Evolutionary conservation across 2,888 invertebrate species (phyloP).

Genomic region (Augochlorella aurata): DNA sequence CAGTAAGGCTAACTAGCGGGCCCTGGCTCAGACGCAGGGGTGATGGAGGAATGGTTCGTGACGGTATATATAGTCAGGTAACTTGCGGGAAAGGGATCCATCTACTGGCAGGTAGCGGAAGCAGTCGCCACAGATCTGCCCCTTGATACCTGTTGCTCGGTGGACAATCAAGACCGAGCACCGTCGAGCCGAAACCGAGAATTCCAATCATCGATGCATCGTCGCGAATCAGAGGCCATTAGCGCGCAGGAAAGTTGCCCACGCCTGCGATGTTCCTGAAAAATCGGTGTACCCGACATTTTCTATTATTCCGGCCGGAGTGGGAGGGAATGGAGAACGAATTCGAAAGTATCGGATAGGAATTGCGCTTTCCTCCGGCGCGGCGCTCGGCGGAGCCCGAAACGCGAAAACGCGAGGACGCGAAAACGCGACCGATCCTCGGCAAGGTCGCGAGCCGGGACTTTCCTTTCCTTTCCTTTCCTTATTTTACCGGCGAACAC

Average conservation of each 20-base stretch:
- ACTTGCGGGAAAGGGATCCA: too few species aligned
- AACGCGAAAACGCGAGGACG: too few species aligned
- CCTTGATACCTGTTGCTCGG: too few species aligned
- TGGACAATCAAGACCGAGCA: too few species aligned
- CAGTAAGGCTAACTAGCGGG: too few species aligned
- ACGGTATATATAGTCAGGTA: too few species aligned
- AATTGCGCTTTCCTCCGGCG: conserved; percentile 26
- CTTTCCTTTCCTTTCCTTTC: conserved; percentile 34
- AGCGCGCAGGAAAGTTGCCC: neutral
- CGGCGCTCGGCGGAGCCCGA: neutral
- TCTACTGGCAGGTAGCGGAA: too few species aligned
- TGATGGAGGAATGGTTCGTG: too few species aligned
- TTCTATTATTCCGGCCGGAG: neutral
- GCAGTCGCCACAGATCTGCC: too few species aligned
- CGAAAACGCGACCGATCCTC: conserved; percentile 36
- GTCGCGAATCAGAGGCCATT: neutral
- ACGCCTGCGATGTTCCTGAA: neutral
- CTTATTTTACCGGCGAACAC: conserved; percentile 40
- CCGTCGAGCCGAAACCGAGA: too few species aligned
- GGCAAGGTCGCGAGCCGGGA: conserved; percentile 52
- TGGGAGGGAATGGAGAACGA: conserved; percentile 3
- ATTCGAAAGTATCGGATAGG: conserved; percentile 40
- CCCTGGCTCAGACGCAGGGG: too few species aligned
- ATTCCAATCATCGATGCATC: too few species aligned
- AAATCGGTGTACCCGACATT: neutral